Base-by-base conservation (phyloP, 2,113 vertebrate genomes). In the Pseudopodoces humilis region DNA sequence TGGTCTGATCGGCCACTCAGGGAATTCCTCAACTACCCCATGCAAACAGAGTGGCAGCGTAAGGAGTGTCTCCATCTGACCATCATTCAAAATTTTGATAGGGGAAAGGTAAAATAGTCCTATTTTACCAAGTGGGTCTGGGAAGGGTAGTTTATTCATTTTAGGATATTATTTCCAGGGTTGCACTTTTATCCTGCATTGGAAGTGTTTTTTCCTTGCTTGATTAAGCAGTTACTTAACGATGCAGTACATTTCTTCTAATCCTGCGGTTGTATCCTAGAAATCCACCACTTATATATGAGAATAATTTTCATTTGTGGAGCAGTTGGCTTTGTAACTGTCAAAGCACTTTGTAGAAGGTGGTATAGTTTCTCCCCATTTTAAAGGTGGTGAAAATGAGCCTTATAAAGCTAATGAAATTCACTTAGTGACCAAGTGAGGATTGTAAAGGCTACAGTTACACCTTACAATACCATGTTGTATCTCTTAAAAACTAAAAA, bases 1-100 rank as follows among this genome's bases (percentile, higher is more conserved):
- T 99, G 99, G 99, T 99, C 99, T 0, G 99, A 99, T 22, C 97
- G 99, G 79, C 99, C 99, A 0, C 98, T 99, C 75, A 95, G 99
- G 83, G 99, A 99, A 94, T 99, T 99, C 74, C 98, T 99, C 86
- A 99, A 97, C 98, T 99, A 99, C 94, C 99, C 99, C 88, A 99
- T 99, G 99, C 99, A 99, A 90, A 99, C 98, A 10, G 99, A 99
- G 95, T 99, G 99, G 99, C 99, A 99, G 56, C 98, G 99, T 28
- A 99, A 99, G 90, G 99, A 99, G 92, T 99, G 98, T 52, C 98
- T 99, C 86, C 99, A 99, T 87, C 99, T 99, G 92, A 99, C 99
- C 55, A 99, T 99, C 93, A 98, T 99, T 93, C 99, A 99, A 95
- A 99, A 99, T 98, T 99, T 99, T 37, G 99, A 99, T n/a, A 96